phyloP scores from a whole-genome alignment of 2,888 invertebrate genomes.

The Euzophera pinguis region DNA sequence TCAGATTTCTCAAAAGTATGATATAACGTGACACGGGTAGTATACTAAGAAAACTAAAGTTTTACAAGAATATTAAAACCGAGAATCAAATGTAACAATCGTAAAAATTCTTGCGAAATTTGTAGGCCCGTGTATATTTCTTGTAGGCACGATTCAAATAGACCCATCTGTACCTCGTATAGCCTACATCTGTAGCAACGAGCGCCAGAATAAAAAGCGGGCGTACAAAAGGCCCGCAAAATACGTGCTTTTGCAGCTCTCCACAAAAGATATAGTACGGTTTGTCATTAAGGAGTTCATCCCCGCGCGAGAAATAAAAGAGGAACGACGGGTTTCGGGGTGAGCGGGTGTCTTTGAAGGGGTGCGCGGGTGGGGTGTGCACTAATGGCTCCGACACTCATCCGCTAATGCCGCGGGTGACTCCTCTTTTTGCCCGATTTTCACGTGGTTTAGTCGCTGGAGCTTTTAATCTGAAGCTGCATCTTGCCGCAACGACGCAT shows the following conservation, averaged over 20 bases:
- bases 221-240: constrained; percentile 77
- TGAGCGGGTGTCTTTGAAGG: constrained; percentile 37
- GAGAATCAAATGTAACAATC: constrained; percentile 35
- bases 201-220: constrained; percentile 67
- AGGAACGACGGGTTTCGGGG: constrained; percentile 66
- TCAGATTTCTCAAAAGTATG: too few relatives aligned
- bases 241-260: constrained; percentile 79
- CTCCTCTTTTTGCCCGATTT: constrained; percentile 78
- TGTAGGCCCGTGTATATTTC: too few relatives aligned
- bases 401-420: constrained; percentile 80
- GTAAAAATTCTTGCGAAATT: too few relatives aligned
- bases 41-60: too few relatives aligned
- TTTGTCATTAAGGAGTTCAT: constrained; percentile 81
- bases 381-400: constrained; percentile 80
- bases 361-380: constrained; percentile 44
- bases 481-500: constrained; percentile 59
- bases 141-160: constrained; percentile 48
- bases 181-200: constrained; percentile 40
- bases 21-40: too few relatives aligned
- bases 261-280: constrained; percentile 80
- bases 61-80: constrained; percentile 11
- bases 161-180: constrained; percentile 51
- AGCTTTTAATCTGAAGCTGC: constrained; percentile 76
- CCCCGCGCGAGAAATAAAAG: constrained; percentile 80
- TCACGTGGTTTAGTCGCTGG: constrained; percentile 77